phyloP scores from a whole-genome alignment of 2,797 vertebrate species.

The Micromesistius poutassou region DNA sequence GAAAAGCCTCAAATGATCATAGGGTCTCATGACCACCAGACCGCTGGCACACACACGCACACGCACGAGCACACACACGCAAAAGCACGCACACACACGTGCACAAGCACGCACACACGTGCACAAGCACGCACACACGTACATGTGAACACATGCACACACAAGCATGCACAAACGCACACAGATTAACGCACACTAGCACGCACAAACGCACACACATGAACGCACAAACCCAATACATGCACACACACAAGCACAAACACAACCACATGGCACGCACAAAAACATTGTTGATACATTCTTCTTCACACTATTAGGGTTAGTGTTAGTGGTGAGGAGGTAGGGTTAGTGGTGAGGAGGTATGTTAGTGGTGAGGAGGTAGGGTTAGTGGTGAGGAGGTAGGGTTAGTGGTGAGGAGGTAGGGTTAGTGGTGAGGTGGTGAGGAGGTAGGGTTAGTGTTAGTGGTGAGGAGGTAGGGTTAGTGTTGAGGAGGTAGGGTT shows the following conservation, averaged over 20 bases:
- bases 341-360: no score
- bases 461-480: no score
- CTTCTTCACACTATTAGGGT: no score
- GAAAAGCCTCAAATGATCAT: slow-evolving; percentile 39
- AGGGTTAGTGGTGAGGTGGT: no score
- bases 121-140: neutral
- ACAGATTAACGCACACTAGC: neutral
- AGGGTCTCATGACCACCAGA: slow-evolving; percentile 60
- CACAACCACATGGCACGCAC: slow-evolving; percentile 8
- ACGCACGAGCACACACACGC: slow-evolving; percentile 18
- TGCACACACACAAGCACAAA: slow-evolving; percentile 7
- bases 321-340: no score
- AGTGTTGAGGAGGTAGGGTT: no score
- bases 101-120: neutral
- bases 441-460: no score
- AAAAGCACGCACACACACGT: neutral
- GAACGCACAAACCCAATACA: neutral
- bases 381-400: no score
- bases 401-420: no score
- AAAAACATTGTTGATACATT: slow-evolving; percentile 11
- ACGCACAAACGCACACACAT: slow-evolving; percentile 15
- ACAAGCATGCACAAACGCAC: no score
- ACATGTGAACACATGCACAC: neutral
- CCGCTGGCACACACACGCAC: slow-evolving; percentile 28
- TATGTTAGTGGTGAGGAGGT: no score